A percentile compares a stretch with the other conserved stretches of the same genome.
phyloP scores from a whole-genome alignment of 2,113 vertebrate genomes.

The Ceyx margarethae region DNA sequence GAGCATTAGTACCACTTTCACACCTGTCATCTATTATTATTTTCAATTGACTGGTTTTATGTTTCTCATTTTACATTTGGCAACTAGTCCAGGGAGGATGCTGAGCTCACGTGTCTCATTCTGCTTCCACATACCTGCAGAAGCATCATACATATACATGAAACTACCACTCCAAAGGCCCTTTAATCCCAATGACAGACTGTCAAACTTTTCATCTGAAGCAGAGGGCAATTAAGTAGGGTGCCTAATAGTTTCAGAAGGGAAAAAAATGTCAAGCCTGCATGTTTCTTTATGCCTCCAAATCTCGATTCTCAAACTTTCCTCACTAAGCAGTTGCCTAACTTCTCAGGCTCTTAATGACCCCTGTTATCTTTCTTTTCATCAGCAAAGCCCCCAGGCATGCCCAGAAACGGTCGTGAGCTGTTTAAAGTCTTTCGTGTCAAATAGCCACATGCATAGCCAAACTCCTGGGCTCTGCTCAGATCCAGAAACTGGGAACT shows the following conservation, averaged over 20 bases:
- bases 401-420: neutral
- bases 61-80: neutral
- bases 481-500: neutral
- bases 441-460: neutral
- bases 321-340: neutral
- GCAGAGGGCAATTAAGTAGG: neutral
- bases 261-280: neutral
- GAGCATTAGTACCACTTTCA: neutral
- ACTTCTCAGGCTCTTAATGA: slow-evolving; percentile 10
- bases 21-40: neutral
- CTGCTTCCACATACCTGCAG: neutral
- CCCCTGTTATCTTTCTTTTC: neutral
- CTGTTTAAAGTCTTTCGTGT: neutral
- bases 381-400: slow-evolving; percentile 9
- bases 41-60: neutral
- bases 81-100: neutral
- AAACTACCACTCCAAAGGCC: neutral
- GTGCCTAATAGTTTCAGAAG: neutral
- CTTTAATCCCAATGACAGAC: neutral
- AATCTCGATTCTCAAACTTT: neutral
- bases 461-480: neutral
- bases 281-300: neutral
- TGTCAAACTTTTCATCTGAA: neutral
- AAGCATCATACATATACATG: neutral
- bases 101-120: neutral